These are phyloP conservation scores for Plebejus melissa DNA, from an alignment of 2,888 invertebrate genomes.

Conservation along the genomic window DNA sequence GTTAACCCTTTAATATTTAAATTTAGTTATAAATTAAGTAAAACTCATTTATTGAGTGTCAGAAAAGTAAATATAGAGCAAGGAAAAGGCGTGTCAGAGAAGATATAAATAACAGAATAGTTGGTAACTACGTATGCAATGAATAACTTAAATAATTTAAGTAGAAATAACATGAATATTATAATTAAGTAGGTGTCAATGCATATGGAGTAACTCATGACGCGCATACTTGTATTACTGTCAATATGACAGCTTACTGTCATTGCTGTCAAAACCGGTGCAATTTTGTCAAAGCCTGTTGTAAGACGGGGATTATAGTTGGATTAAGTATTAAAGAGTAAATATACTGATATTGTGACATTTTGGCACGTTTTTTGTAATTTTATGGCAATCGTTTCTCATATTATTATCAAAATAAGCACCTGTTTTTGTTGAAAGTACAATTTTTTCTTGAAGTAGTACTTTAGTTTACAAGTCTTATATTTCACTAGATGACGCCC, in stretches of 20 bases:
- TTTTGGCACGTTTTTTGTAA: background rate
- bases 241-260: slow-evolving; percentile 12
- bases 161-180: background rate
- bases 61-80: slow-evolving; percentile 29
- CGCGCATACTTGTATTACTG: slow-evolving; percentile 2
- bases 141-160: slow-evolving; percentile 18
- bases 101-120: slow-evolving; percentile 26
- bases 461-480: no score
- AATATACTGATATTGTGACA: background rate
- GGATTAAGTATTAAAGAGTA: background rate
- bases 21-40: slow-evolving; percentile 24
- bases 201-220: slow-evolving; percentile 17
- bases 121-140: slow-evolving; percentile 6
- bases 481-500: no score
- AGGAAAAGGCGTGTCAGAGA: slow-evolving; percentile 23
- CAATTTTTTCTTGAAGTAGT: no score
- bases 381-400: background rate
- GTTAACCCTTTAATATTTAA: slow-evolving; percentile 8
- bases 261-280: background rate
- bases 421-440: no score
- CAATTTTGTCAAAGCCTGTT: slow-evolving; percentile 14
- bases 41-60: slow-evolving; percentile 27
- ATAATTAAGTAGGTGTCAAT: slow-evolving; percentile 20
- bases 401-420: no score
- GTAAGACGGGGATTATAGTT: background rate